Evolutionary conservation across 2,113 vertebrate genomes (phyloP).

Genomic region (Hemiscyllium ocellatum): DNA sequence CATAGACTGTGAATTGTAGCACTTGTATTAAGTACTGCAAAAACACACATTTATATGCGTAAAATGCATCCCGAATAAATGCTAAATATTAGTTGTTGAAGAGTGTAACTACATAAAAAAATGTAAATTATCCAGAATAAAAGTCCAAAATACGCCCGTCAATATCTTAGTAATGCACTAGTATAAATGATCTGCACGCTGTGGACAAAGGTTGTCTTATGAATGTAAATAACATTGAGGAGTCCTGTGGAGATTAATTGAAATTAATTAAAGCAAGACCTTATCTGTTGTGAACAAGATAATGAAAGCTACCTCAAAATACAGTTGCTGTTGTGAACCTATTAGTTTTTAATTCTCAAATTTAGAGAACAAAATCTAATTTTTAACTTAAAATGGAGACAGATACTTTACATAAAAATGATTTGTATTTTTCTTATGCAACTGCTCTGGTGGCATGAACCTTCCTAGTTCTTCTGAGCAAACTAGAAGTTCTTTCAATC

Average conservation of each 20-base stretch:
- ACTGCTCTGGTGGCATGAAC: neutral
- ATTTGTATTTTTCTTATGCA: neutral
- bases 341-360: neutral
- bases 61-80: neutral
- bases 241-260: slow-evolving; percentile 21
- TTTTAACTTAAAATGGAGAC: neutral
- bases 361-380: neutral
- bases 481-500: neutral
- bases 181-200: neutral
- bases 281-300: neutral
- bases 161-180: neutral
- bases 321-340: neutral
- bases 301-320: neutral
- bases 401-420: neutral
- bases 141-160: neutral
- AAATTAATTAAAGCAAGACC: slow-evolving; percentile 31
- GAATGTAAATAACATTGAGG: slow-evolving; percentile 23
- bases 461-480: neutral
- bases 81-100: neutral
- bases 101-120: neutral
- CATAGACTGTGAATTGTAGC: slow-evolving; percentile 7
- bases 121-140: neutral
- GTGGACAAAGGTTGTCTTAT: neutral
- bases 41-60: too few relatives aligned
- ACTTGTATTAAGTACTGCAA: neutral